Evolutionary conservation across 2,888 invertebrate species (phyloP).

Genomic region (Deilephila elpenor): DNA sequence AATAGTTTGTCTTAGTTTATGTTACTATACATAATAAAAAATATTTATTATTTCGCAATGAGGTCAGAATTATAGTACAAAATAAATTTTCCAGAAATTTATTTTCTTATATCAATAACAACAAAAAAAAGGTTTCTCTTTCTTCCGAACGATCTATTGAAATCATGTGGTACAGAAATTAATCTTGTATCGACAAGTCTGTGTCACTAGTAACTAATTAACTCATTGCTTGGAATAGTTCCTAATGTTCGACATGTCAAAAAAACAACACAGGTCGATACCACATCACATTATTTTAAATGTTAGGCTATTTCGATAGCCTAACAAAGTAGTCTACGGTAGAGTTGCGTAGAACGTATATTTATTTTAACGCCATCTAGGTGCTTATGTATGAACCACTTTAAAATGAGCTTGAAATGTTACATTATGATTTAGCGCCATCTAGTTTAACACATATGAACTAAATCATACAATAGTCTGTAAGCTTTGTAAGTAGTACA

Average conservation of each 20-base stretch:
- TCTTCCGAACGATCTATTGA: neutral
- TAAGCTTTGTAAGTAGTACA: neutral
- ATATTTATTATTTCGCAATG: too few species aligned
- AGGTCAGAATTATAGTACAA: too few species aligned
- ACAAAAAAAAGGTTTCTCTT: neutral
- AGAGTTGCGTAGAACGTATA: neutral
- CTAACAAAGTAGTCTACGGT: neutral
- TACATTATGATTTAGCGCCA: neutral
- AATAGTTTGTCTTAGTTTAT: too few species aligned
- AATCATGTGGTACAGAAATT: neutral
- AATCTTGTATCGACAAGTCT: slow-evolving; percentile 3
- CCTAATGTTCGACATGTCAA: slow-evolving; percentile 15
- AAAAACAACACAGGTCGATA: neutral
- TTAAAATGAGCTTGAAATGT: neutral
- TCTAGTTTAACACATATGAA: neutral
- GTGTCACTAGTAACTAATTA: slow-evolving; percentile 6
- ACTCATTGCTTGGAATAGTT: slow-evolving; percentile 16
- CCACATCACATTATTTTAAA: slow-evolving; percentile 12
- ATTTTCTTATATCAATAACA: too few species aligned
- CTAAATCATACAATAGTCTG: neutral
- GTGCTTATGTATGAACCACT: neutral
- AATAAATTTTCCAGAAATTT: too few species aligned
- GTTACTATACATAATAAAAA: too few species aligned
- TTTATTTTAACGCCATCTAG: slow-evolving; percentile 10
- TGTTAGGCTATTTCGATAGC: slow-evolving; percentile 13